Conservation (phyloP, 2,888 invertebrate genomes). For the Catocala sponsa region DNA sequence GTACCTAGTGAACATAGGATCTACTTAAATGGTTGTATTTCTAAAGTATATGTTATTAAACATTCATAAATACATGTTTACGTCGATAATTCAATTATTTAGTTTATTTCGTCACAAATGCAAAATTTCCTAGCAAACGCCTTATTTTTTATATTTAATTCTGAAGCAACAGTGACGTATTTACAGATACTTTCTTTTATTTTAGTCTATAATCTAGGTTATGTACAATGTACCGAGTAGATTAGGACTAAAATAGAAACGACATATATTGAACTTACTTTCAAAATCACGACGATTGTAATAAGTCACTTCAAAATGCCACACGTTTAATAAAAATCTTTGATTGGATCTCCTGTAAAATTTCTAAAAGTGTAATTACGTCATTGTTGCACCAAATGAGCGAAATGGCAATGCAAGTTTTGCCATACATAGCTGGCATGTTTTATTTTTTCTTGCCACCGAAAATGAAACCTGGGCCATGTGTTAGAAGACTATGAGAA, state of each 20-base stretch:
- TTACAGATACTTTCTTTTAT: conserved; percentile 18
- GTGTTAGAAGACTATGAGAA: too few relatives aligned
- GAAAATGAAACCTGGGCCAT: too few relatives aligned
- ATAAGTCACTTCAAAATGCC: neutral
- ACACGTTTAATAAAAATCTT: neutral
- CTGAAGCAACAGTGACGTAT: conserved; percentile 25
- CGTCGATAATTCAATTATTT: conserved; percentile 9
- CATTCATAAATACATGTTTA: conserved; percentile 1
- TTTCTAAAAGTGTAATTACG: conserved; percentile 20
- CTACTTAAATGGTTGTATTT: too few relatives aligned
- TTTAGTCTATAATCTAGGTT: conserved; percentile 3
- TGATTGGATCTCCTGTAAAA: conserved; percentile 16
- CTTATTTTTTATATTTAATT: conserved; percentile 19
- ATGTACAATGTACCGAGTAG: neutral
- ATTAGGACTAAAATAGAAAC: conserved; percentile 1
- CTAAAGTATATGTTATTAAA: neutral
- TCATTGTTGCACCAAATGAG: conserved; percentile 20
- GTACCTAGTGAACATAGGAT: too few relatives aligned
- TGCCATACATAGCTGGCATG: too few relatives aligned
- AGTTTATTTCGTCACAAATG: conserved; percentile 23
- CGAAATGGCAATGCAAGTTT: neutral
- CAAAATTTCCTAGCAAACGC: conserved; percentile 15
- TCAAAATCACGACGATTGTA: conserved; percentile 5
- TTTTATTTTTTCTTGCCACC: too few relatives aligned
- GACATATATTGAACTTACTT: neutral